Conservation (phyloP, 1,140 invertebrate genomes). For the Heliconius hermathena region DNA sequence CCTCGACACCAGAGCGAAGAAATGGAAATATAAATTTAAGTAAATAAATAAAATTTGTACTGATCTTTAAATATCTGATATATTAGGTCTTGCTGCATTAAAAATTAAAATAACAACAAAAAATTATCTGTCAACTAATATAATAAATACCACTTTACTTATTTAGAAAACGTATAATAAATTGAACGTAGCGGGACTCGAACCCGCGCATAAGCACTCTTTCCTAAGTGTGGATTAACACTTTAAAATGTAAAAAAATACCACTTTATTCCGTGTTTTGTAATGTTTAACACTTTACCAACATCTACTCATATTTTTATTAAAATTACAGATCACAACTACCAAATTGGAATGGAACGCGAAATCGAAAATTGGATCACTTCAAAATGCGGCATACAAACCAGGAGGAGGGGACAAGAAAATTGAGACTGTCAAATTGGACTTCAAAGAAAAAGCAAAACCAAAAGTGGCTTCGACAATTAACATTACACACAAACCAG, state of each 20-base stretch:
- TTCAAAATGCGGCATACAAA: constrained; percentile 96
- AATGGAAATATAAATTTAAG: no score
- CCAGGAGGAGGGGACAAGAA: constrained; percentile 96
- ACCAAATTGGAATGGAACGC: constrained; percentile 96
- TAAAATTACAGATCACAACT: constrained; percentile 86
- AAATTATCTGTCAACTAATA: neutral
- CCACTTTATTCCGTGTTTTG: neutral
- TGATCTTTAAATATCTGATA: neutral
- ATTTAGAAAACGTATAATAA: neutral
- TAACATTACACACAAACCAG: constrained; percentile 93
- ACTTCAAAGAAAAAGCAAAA: constrained; percentile 95
- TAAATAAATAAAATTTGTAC: neutral
- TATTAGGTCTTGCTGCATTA: neutral
- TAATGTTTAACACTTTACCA: neutral
- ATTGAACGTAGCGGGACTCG: no score
- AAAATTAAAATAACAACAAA: neutral
- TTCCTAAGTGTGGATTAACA: no score
- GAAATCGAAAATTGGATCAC: constrained; percentile 95
- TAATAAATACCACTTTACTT: neutral
- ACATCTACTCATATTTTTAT: neutral
- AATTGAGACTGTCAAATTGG: constrained; percentile 93
- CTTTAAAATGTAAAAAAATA: no score
- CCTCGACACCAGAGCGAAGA: no score
- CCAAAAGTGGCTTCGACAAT: constrained; percentile 96
- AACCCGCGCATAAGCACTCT: no score